A percentile compares a stretch with the other conserved stretches of the same genome.
phyloP scores from a whole-genome alignment of 2,797 vertebrate genomes.

The Allobates femoralis region DNA sequence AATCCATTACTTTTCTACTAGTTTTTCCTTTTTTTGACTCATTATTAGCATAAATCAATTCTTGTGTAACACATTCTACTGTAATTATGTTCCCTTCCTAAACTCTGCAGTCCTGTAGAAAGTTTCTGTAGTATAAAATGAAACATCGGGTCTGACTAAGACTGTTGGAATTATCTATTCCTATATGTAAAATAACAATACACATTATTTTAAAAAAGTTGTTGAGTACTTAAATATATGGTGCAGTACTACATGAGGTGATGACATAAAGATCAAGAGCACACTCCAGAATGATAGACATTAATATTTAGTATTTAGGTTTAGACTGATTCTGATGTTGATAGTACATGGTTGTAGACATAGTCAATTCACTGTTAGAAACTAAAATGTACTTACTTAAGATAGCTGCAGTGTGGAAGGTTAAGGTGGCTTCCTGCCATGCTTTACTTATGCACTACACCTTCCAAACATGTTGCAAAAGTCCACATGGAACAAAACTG shows the following conservation, averaged over 20 bases:
- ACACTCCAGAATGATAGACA: background rate
- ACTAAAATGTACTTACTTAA: conserved; percentile 33
- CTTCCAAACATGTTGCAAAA: conserved; percentile 45
- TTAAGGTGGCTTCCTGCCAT: conserved; percentile 32
- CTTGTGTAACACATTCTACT: no score
- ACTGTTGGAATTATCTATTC: background rate
- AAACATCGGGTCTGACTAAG: no score
- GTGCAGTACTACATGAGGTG: background rate
- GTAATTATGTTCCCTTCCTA: no score
- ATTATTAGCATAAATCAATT: no score
- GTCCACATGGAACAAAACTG: conserved; percentile 40
- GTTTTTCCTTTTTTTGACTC: no score
- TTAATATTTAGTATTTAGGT: background rate
- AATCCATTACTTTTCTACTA: no score
- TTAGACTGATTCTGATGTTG: background rate
- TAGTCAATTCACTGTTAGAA: conserved; percentile 45
- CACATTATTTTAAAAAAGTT: no score
- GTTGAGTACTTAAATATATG: background rate
- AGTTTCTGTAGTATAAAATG: no score
- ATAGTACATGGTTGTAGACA: background rate
- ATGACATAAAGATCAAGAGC: conserved; percentile 1
- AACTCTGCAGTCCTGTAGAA: no score
- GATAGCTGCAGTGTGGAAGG: conserved; percentile 15
- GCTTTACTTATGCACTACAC: conserved; percentile 1
- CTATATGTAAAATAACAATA: background rate